Percentiles rank a stretch among this genome's conserved stretches.
Conservation (phyloP, 2,888 invertebrate genomes). For the Actias luna region DNA sequence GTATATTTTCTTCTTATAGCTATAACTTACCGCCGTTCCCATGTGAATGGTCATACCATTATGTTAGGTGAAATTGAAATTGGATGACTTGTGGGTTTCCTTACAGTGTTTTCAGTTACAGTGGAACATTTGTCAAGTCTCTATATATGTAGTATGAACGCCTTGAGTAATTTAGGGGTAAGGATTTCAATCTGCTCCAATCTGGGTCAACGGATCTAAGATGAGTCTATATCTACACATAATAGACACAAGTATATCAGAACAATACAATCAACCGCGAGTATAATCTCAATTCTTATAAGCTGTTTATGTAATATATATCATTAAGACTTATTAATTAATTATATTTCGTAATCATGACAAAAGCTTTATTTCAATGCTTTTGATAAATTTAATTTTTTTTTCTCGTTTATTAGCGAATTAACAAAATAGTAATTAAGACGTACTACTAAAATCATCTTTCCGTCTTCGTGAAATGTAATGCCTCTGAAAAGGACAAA, state of each 20-base stretch:
- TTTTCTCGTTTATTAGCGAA: neutral
- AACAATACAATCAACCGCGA: neutral
- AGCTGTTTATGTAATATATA: neutral
- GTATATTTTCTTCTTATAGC: too few species aligned
- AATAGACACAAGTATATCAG: neutral
- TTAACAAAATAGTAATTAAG: conserved; percentile 1
- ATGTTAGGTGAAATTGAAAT: neutral
- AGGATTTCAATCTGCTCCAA: neutral
- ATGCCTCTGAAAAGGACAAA: neutral
- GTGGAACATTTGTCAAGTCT: neutral
- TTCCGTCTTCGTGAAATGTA: neutral
- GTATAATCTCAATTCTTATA: neutral
- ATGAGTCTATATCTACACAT: neutral
- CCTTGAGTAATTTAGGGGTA: neutral
- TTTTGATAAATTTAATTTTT: neutral
- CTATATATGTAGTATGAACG: neutral
- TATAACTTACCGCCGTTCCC: neutral
- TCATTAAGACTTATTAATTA: neutral
- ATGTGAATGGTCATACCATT: neutral
- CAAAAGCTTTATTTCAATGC: neutral
- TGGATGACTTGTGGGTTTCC: conserved; percentile 1
- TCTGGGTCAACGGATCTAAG: neutral
- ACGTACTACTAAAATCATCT: neutral
- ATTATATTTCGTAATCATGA: neutral
- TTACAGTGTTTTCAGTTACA: neutral